Percentiles rank a stretch among this genome's conserved stretches.
phyloP scores from a whole-genome alignment of 2,113 vertebrate genomes.

The Prietella phreatophila region DNA sequence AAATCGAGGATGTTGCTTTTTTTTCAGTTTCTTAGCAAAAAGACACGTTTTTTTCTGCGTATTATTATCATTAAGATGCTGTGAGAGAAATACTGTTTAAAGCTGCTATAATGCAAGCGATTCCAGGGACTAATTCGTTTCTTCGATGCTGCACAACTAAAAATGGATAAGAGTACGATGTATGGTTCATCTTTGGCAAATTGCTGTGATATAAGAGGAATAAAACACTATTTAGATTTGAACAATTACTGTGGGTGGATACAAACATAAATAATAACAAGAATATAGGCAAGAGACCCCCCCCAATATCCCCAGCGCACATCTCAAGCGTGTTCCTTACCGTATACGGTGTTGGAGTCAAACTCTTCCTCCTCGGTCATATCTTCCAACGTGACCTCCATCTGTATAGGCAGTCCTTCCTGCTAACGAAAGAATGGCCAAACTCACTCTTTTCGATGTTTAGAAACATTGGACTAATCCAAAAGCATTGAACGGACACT shows the following conservation, averaged over 20 bases:
- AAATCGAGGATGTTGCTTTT: background rate
- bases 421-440: slow-evolving; percentile 29
- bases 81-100: background rate
- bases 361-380: slow-evolving; percentile 67
- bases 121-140: background rate
- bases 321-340: slow-evolving; percentile 65
- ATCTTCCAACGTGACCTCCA: slow-evolving; percentile 67
- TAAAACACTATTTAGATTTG: background rate
- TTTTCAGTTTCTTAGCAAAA: background rate
- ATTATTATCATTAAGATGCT: background rate
- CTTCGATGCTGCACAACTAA: background rate
- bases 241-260: background rate
- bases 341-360: slow-evolving; percentile 80
- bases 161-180: background rate
- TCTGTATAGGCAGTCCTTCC: slow-evolving; percentile 60
- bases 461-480: background rate
- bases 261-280: too few relatives aligned
- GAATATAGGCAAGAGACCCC: background rate
- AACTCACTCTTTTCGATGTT: background rate
- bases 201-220: background rate
- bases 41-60: background rate
- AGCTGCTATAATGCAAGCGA: background rate
- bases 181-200: background rate
- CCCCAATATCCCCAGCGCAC: background rate
- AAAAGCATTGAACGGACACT: background rate